A percentile compares a stretch with the other conserved stretches of the same genome.
These are phyloP conservation scores for Leptinotarsa undecemlineata DNA, from an alignment of 1,140 invertebrate species.

Conservation along the genomic window DNA sequence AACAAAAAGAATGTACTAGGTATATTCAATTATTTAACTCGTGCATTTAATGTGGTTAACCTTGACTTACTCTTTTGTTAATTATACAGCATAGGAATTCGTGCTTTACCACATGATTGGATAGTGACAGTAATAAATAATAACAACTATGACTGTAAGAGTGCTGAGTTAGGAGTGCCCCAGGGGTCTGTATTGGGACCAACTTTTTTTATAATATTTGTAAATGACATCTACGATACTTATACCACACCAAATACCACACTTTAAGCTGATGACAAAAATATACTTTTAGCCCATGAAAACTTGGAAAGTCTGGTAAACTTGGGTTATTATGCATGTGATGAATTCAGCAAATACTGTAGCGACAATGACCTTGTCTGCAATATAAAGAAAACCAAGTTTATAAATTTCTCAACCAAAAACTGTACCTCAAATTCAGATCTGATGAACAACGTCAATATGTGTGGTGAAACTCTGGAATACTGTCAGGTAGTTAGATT, in stretches of 20 bases:
- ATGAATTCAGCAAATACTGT: no score
- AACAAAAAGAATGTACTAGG: conserved; percentile 5
- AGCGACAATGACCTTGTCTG: no score
- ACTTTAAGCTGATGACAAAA: no score
- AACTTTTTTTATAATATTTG: conserved; percentile 11
- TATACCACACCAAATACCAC: neutral
- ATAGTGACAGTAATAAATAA: conserved; percentile 11
- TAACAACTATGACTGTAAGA: neutral
- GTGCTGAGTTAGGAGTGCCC: conserved; percentile 13
- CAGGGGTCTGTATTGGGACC: conserved; percentile 12
- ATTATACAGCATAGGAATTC: conserved; percentile 10
- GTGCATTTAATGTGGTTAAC: conserved; percentile 7
- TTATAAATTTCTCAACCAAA: no score
- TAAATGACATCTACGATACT: conserved; percentile 7
- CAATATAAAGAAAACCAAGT: no score
- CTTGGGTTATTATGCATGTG: no score
- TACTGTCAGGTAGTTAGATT: no score
- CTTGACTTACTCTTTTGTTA: neutral
- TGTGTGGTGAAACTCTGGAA: no score
- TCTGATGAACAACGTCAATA: no score
- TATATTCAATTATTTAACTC: neutral
- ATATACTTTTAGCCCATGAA: no score
- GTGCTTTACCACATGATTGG: conserved; percentile 11
- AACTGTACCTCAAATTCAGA: no score
- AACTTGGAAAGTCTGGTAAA: no score